These are phyloP conservation scores for Melanotaenia duboulayi DNA, from an alignment of 2,113 vertebrate species.

Conservation along the genomic window DNA sequence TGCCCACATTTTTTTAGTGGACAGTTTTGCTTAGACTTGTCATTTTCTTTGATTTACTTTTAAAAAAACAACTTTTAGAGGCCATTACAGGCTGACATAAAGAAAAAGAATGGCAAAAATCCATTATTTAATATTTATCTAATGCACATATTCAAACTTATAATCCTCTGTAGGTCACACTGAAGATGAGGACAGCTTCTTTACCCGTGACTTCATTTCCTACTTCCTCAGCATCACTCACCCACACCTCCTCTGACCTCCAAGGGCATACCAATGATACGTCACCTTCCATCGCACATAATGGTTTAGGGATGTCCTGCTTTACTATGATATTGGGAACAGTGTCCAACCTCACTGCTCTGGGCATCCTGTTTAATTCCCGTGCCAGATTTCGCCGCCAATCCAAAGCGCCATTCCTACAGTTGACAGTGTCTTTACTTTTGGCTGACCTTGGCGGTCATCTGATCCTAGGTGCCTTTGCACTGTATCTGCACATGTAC, in stretches of 20 bases:
- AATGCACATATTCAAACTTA: background rate
- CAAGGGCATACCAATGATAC: conserved; percentile 35
- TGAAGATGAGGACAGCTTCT: conserved; percentile 33
- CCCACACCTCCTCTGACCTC: conserved; percentile 45
- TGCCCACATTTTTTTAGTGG: conserved; percentile 4
- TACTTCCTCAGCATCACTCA: conserved; percentile 3
- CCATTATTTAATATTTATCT: background rate
- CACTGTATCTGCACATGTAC: conserved; percentile 81
- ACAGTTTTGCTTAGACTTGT: conserved; percentile 10
- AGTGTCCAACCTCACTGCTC: conserved; percentile 85
- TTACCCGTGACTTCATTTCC: conserved; percentile 41
- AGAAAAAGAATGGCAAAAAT: background rate
- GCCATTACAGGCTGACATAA: background rate
- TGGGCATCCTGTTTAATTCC: conserved; percentile 82
- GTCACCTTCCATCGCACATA: background rate
- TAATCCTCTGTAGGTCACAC: conserved; percentile 43
- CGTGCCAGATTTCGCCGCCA: conserved; percentile 69
- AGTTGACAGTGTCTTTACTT: conserved; percentile 84
- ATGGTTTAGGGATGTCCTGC: conserved; percentile 78
- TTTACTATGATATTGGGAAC: conserved; percentile 87
- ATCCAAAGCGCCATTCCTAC: conserved; percentile 84
- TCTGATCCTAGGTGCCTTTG: conserved; percentile 85
- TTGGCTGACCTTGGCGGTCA: conserved; percentile 86
- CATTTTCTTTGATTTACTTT: background rate
- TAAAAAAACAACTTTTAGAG: background rate